A percentile compares a stretch with the other conserved stretches of the same genome.
phyloP scores from a whole-genome alignment of 2,113 vertebrate genomes.

The Microcebus murinus region DNA sequence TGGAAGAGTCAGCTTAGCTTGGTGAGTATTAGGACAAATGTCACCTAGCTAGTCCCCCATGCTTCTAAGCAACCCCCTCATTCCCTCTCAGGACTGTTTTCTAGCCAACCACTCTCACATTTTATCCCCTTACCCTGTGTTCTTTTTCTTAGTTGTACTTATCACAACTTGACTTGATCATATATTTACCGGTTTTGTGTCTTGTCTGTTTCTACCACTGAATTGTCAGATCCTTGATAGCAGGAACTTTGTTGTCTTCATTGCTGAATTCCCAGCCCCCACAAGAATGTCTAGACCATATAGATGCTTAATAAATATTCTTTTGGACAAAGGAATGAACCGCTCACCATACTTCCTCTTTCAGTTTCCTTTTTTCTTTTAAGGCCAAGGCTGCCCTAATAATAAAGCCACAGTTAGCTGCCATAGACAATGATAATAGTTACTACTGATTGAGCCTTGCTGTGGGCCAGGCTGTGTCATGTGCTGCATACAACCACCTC shows the following conservation, averaged over 20 bases:
- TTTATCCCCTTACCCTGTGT: neutral
- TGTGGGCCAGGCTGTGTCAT: neutral
- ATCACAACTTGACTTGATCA: neutral
- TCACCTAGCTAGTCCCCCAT: neutral
- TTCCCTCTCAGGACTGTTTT: neutral
- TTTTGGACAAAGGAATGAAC: conserved; percentile 1
- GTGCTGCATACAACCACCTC: neutral
- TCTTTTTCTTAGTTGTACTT: neutral
- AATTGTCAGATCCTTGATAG: neutral
- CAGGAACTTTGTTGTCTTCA: neutral
- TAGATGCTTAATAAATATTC: neutral
- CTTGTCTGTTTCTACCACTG: neutral
- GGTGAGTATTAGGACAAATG: neutral
- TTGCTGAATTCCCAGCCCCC: neutral
- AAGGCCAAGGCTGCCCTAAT: neutral
- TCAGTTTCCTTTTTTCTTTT: neutral
- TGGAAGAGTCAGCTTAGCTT: neutral
- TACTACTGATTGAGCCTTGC: neutral
- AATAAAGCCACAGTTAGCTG: neutral
- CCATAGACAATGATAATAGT: neutral
- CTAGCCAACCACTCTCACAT: neutral
- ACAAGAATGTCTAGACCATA: neutral
- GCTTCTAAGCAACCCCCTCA: neutral
- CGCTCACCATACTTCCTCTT: neutral
- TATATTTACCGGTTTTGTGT: neutral